phyloP scores from a whole-genome alignment of 1,140 invertebrate genomes.

The Grapholita molesta region DNA sequence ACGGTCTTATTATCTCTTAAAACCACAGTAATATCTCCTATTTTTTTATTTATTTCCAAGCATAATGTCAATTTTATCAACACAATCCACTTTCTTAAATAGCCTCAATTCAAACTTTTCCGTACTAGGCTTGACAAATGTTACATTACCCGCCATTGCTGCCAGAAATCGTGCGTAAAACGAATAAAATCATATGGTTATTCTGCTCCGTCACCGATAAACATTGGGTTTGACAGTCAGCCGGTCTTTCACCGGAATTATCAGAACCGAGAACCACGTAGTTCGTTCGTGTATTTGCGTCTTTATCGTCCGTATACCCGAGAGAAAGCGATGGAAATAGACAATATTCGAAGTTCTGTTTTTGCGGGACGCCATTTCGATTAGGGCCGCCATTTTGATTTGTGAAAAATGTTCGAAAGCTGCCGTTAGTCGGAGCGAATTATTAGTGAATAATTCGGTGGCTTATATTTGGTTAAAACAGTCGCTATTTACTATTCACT shows the following conservation, averaged over 20 bases:
- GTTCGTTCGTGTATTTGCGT: too few relatives aligned
- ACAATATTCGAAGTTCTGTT: too few relatives aligned
- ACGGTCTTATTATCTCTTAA: too few relatives aligned
- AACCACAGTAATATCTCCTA: too few relatives aligned
- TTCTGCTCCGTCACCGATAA: neutral
- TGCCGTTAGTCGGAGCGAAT: neutral
- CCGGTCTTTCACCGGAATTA: neutral
- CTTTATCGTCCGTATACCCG: too few relatives aligned
- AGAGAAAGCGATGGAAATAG: too few relatives aligned
- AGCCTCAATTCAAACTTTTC: neutral
- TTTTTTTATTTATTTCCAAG: too few relatives aligned
- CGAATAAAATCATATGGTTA: neutral
- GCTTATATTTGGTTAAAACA: neutral
- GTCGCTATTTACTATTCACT: neutral
- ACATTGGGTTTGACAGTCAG: neutral
- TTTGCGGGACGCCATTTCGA: neutral
- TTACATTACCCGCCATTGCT: neutral
- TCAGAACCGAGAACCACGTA: too few relatives aligned
- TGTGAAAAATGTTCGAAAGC: neutral
- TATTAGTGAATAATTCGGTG: neutral
- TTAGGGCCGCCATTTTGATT: neutral
- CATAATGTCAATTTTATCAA: neutral
- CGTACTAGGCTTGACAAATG: neutral
- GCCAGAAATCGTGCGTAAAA: neutral
- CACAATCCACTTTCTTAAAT: neutral